These are phyloP conservation scores for Channa argus DNA, from an alignment of 2,113 vertebrate species.

Conservation along the genomic window DNA sequence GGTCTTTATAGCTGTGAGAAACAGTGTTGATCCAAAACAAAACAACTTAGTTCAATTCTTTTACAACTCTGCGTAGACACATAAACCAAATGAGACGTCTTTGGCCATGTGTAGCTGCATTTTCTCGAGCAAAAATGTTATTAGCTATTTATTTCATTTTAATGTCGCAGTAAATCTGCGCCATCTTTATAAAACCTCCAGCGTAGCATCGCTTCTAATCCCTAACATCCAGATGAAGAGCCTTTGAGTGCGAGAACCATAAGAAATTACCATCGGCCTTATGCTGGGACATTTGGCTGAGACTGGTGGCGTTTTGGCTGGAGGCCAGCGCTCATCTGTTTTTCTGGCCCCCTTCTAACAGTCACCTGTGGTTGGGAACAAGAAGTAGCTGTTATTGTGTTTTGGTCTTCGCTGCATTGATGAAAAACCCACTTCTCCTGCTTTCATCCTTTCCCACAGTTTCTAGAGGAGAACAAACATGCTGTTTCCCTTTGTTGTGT, in stretches of 20 bases:
- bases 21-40: neutral
- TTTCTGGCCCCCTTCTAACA: neutral
- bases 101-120: too few relatives aligned
- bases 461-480: constrained; percentile 30
- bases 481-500: constrained; percentile 47
- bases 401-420: neutral
- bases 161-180: neutral
- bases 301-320: constrained; percentile 3
- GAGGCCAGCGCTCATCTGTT: neutral
- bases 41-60: neutral
- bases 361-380: constrained; percentile 14
- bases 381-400: constrained; percentile 1
- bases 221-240: constrained; percentile 5
- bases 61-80: neutral
- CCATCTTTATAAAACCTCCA: neutral
- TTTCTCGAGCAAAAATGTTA: too few relatives aligned
- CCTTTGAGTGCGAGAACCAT: constrained; percentile 1
- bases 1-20: neutral
- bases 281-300: constrained; percentile 13
- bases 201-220: constrained; percentile 14
- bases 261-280: constrained; percentile 18
- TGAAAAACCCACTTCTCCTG: constrained; percentile 15
- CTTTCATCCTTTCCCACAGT: constrained; percentile 14
- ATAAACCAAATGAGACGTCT: neutral
- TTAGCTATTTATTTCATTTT: too few relatives aligned